Percentiles rank a stretch among this genome's conserved stretches.
Evolutionary conservation across 2,888 invertebrate genomes (phyloP).

Genomic region (Thereva nobilitata): DNA sequence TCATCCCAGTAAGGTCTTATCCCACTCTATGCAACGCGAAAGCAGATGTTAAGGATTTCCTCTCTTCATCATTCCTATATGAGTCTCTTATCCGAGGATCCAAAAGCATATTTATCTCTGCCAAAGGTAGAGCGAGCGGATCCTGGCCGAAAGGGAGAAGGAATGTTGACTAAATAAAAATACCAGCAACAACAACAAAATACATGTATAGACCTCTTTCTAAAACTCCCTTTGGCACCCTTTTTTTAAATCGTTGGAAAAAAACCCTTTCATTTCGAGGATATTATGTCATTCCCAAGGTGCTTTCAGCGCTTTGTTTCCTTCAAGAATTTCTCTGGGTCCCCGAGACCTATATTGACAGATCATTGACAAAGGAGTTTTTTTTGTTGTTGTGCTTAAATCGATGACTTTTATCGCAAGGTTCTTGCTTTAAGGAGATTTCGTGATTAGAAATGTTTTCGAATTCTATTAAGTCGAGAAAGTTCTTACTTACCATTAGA

Average conservation of each 20-base stretch:
- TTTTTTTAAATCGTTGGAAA: slow-evolving; percentile 2
- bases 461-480: slow-evolving; percentile 42
- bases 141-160: neutral
- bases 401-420: slow-evolving; percentile 33
- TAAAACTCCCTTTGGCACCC: slow-evolving; percentile 10
- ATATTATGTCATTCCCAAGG: slow-evolving; percentile 30
- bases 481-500: slow-evolving; percentile 68
- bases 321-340: slow-evolving; percentile 2
- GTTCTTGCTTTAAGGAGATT: slow-evolving; percentile 23
- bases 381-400: neutral
- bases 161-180: neutral
- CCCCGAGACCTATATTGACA: slow-evolving; percentile 27
- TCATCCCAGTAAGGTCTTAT: slow-evolving; percentile 7
- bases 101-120: slow-evolving; percentile 24
- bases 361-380: slow-evolving; percentile 25
- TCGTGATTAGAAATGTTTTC: slow-evolving; percentile 29
- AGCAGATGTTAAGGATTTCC: slow-evolving; percentile 22
- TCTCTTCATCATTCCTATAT: slow-evolving; percentile 1
- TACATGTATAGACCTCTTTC: neutral
- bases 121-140: slow-evolving; percentile 12
- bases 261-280: slow-evolving; percentile 22
- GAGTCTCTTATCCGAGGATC: neutral
- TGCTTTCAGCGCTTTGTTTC: neutral
- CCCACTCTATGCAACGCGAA: neutral
- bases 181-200: slow-evolving; percentile 8